Evolutionary conservation across 2,797 vertebrate species (phyloP).

Genomic region (Enteromius treurensis): DNA sequence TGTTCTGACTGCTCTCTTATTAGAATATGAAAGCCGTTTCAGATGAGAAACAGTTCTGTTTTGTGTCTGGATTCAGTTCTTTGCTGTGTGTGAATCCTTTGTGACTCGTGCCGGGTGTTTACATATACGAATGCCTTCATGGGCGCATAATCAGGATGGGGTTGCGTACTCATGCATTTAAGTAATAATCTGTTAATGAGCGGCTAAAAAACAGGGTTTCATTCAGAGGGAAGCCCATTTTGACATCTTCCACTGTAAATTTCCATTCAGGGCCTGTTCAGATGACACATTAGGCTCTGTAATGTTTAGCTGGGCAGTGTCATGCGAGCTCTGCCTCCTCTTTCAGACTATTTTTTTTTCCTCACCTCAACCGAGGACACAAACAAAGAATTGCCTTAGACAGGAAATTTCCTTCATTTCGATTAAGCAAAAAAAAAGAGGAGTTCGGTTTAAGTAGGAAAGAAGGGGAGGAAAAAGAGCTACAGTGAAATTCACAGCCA

Average conservation of each 20-base stretch:
- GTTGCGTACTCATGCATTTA: constrained; percentile 2
- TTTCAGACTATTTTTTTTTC: constrained; percentile 28
- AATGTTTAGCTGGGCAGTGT: constrained; percentile 56
- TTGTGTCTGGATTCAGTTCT: constrained; percentile 32
- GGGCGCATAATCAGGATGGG: neutral
- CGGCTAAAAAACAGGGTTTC: constrained; percentile 69
- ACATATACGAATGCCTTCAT: constrained; percentile 11
- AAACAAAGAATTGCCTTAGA: constrained; percentile 49
- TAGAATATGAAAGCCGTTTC: constrained; percentile 49
- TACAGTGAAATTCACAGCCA: constrained; percentile 69
- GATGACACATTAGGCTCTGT: constrained; percentile 39
- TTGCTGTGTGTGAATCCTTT: constrained; percentile 37
- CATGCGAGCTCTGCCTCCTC: constrained; percentile 36
- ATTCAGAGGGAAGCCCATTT: constrained; percentile 42
- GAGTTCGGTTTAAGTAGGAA: constrained; percentile 9
- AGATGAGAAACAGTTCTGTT: constrained; percentile 25
- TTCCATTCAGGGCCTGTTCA: constrained; percentile 48
- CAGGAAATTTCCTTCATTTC: constrained; percentile 58
- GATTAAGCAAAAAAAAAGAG: constrained; percentile 11
- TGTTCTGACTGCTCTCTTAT: constrained; percentile 45
- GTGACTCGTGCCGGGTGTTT: constrained; percentile 19
- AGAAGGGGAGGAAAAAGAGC: constrained; percentile 48
- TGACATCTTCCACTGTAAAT: constrained; percentile 58
- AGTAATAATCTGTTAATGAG: constrained; percentile 25
- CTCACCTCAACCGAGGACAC: constrained; percentile 32